Percentiles rank a stretch among this genome's conserved stretches.
Conservation (phyloP, 2,113 vertebrate genomes). For the Oncorhynchus kisutch region DNA sequence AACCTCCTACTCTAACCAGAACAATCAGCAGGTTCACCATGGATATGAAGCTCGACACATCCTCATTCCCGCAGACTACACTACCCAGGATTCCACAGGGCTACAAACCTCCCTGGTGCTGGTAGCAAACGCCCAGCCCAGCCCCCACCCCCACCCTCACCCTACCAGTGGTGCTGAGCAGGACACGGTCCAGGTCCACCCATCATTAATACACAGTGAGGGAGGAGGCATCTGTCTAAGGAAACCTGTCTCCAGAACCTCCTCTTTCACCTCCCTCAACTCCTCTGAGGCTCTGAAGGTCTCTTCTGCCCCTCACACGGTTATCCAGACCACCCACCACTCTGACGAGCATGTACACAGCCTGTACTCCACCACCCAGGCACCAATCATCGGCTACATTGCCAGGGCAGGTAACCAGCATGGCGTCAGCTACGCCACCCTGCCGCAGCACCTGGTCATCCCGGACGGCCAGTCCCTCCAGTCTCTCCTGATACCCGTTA, state of each 20-base stretch:
- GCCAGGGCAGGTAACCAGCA: slow-evolving; percentile 73
- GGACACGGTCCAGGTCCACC: slow-evolving; percentile 79
- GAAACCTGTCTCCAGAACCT: slow-evolving; percentile 80
- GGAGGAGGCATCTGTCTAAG: slow-evolving; percentile 83
- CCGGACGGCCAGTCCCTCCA: slow-evolving; percentile 92
- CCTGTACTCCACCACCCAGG: slow-evolving; percentile 88
- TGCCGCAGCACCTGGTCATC: slow-evolving; percentile 94
- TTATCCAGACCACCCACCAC: slow-evolving; percentile 89
- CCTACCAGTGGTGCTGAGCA: slow-evolving; percentile 78
- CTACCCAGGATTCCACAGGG: slow-evolving; percentile 78
- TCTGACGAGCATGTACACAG: slow-evolving; percentile 84
- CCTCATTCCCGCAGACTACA: slow-evolving; percentile 84
- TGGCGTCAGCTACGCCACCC: slow-evolving; percentile 81
- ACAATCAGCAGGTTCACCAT: slow-evolving; percentile 80
- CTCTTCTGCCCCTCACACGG: slow-evolving; percentile 78
- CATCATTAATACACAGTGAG: slow-evolving; percentile 83
- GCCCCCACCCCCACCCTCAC: background rate
- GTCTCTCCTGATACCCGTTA: slow-evolving; percentile 91
- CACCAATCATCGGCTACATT: slow-evolving; percentile 93
- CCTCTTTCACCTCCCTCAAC: slow-evolving; percentile 67
- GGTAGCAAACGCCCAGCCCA: slow-evolving; percentile 80
- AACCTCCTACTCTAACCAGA: slow-evolving; percentile 53
- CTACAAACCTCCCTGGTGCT: slow-evolving; percentile 92
- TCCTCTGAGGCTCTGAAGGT: slow-evolving; percentile 85
- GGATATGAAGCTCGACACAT: slow-evolving; percentile 88